Base-by-base conservation (phyloP, 2,113 vertebrate genomes). In the Ammodytes dubius region DNA sequence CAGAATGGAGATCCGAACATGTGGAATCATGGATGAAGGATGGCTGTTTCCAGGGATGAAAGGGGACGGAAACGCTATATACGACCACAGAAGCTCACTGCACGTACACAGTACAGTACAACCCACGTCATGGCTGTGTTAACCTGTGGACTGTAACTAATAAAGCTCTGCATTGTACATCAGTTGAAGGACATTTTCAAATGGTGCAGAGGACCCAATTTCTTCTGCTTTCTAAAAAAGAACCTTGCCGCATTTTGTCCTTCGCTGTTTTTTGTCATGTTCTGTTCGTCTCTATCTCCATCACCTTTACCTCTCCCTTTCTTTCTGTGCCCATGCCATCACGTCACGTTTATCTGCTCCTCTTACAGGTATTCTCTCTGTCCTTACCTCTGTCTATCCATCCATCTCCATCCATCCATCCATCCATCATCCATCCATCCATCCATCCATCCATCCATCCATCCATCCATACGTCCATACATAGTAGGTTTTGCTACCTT, bases 401-500 rank as follows among this genome's bases (percentile, higher is more conserved):
- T 27, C 27, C 27, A 27, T 82, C 42, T 14, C 65, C 19, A 42
- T 70, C 27, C 2, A 27, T 27, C 27, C 27, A 27, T 63, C 69
- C 43, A 4, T 3, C 56, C 59, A 10, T 42, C 19, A 47, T 82
- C 42, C 57, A 59, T 14, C 65, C 19, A 42, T 70, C 27, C 2
- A 27, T 27, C 27, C 27, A 27, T 63, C 69, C 43, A 4, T 3
- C 56, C 59, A 10, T 42, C 19, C 42, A 45, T 56, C 40, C 47
- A 69, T 70, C n/a, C 43, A 10, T 82, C 46, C 73, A 40, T 69
- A 65, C 49, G 43, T 82, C 42, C 57, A 59, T 14, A 68, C 19
- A 42, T 70, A 69, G 74, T 75, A 82, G 64, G 77, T 88, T 92
- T 93, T 90, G 87, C 87, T 92, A 91, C 83, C 76, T 93, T 92